Evolutionary conservation across 2,888 invertebrate species (phyloP).

Genomic region (Timema cristinae): DNA sequence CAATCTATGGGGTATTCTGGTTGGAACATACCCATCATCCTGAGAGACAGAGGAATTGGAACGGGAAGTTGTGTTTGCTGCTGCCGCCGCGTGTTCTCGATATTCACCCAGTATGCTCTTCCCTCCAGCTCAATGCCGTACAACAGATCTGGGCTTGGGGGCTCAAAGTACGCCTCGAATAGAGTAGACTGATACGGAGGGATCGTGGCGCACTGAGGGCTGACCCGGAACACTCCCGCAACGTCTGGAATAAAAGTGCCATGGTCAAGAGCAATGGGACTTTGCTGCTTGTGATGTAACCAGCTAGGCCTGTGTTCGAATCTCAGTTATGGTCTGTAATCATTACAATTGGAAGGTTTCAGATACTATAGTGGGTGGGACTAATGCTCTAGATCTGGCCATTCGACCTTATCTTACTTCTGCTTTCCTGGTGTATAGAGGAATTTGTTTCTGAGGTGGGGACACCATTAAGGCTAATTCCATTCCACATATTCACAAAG

Average conservation of each 20-base stretch:
- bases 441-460: too few species aligned
- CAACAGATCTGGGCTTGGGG: conserved; percentile 37
- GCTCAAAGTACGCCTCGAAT: conserved; percentile 43
- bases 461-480: too few species aligned
- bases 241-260: conserved; percentile 33
- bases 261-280: too few species aligned
- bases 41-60: neutral
- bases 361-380: too few species aligned
- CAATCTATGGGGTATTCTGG: neutral
- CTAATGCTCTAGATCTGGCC: too few species aligned
- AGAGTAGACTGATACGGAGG: conserved; percentile 37
- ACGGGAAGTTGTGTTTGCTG: conserved; percentile 4
- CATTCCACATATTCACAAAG: too few species aligned
- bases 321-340: too few species aligned
- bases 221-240: conserved; percentile 39
- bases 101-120: conserved; percentile 38
- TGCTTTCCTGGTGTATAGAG: too few species aligned
- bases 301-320: too few species aligned
- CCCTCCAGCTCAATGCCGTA: conserved; percentile 40
- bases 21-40: neutral
- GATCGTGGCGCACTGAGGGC: conserved; percentile 38
- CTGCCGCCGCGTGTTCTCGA: neutral
- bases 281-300: too few species aligned
- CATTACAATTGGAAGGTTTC: too few species aligned
- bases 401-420: too few species aligned